Conservation (phyloP, 2,113 vertebrate genomes). For the Engystomops pustulosus region DNA sequence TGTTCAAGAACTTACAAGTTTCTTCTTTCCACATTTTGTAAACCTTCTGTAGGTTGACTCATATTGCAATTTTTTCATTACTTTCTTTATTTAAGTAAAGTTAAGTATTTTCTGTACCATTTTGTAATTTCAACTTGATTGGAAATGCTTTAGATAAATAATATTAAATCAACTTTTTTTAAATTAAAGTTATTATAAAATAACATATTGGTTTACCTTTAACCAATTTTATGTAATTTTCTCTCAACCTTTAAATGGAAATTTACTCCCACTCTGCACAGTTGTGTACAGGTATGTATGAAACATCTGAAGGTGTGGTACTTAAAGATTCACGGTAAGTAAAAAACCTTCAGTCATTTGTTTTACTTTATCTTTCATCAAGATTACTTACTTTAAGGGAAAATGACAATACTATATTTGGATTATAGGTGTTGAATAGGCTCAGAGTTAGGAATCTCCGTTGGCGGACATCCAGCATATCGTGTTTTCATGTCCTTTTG, state of each 20-base stretch:
- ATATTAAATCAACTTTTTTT: not conserved
- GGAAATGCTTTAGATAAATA: too few relatives aligned
- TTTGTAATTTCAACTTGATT: too few relatives aligned
- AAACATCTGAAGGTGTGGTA: not conserved
- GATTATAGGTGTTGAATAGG: slow-evolving; percentile 44
- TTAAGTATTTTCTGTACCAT: too few relatives aligned
- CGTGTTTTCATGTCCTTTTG: slow-evolving; percentile 31
- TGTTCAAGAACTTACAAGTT: too few relatives aligned
- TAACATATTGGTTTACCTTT: not conserved
- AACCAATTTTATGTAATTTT: not conserved
- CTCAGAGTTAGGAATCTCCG: not conserved
- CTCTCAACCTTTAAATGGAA: not conserved
- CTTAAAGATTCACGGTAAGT: not conserved
- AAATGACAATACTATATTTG: slow-evolving; percentile 33
- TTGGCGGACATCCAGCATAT: slow-evolving; percentile 30
- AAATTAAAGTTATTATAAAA: not conserved
- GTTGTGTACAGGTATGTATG: not conserved
- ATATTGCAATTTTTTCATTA: too few relatives aligned
- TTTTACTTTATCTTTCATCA: slow-evolving; percentile 37
- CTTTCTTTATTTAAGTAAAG: too few relatives aligned
- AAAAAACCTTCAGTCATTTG: slow-evolving; percentile 6
- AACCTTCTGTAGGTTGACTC: too few relatives aligned
- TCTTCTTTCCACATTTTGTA: too few relatives aligned
- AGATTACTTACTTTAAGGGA: slow-evolving; percentile 17
- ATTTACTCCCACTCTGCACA: not conserved